phyloP scores from a whole-genome alignment of 2,797 vertebrate genomes.

The Sebastes nivosus region DNA sequence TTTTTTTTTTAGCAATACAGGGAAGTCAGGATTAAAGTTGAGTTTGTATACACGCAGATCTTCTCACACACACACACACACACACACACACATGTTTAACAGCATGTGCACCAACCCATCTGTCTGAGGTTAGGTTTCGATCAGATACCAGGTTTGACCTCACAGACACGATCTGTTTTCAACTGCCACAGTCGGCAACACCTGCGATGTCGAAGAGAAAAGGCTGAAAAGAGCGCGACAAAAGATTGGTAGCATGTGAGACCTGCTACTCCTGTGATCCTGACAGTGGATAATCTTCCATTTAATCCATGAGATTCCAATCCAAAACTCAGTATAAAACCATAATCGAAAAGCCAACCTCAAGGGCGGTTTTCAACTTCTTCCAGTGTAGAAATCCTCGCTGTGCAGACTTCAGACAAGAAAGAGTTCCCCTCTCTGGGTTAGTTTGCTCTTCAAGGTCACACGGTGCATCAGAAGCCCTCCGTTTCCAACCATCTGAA shows the following conservation, averaged over 20 bases:
- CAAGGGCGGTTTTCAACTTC: background rate
- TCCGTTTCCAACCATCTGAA: conserved; percentile 54
- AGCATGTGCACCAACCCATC: conserved; percentile 50
- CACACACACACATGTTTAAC: background rate
- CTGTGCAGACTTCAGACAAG: conserved; percentile 12
- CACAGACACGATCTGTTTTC: conserved; percentile 53
- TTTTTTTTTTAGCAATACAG: background rate
- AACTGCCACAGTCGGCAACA: conserved; percentile 69
- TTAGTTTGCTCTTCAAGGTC: conserved; percentile 25
- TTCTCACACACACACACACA: background rate
- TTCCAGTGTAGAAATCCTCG: conserved; percentile 8
- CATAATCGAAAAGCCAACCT: background rate
- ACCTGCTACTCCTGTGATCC: background rate
- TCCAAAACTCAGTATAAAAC: background rate
- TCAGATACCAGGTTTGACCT: conserved; percentile 72
- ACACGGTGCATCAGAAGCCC: conserved; percentile 1
- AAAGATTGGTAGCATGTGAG: background rate
- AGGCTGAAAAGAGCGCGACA: conserved; percentile 38
- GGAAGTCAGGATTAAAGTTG: background rate
- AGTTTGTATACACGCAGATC: background rate
- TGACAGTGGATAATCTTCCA: background rate
- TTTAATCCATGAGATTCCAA: background rate
- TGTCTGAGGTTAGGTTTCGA: conserved; percentile 74
- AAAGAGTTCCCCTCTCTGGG: conserved; percentile 5
- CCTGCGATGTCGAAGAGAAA: conserved; percentile 53